A percentile compares a stretch with the other conserved stretches of the same genome.
Conservation (phyloP, 2,113 vertebrate genomes). For the Sakesphorus luctuosus region DNA sequence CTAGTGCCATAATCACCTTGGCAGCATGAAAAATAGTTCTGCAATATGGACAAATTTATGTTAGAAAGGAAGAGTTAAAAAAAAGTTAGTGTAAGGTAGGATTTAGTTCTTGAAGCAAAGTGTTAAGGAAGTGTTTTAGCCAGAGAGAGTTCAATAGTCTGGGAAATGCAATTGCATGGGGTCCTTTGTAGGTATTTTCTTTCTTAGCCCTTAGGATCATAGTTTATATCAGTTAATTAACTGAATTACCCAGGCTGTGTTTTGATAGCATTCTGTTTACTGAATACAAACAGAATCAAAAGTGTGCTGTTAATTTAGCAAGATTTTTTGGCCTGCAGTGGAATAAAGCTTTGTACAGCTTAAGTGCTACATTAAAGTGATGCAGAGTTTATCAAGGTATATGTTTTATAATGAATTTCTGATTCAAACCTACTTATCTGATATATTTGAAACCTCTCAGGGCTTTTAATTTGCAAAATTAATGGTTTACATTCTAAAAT, state of each 20-base stretch:
- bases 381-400: not conserved
- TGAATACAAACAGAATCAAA: not conserved
- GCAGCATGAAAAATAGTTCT: not conserved
- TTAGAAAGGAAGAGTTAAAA: not conserved
- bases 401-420: not conserved
- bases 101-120: not conserved
- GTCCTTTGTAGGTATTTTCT: not conserved
- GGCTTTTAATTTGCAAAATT: not conserved
- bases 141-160: rapidly evolving
- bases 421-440: not conserved
- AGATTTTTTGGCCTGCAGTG: not conserved
- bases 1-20: not conserved
- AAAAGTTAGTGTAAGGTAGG: not conserved
- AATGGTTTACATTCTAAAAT: not conserved
- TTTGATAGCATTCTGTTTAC: not conserved
- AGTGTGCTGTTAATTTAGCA: not conserved
- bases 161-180: not conserved
- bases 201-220: not conserved
- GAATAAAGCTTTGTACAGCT: not conserved
- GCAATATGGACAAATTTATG: not conserved
- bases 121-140: not conserved
- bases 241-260: not conserved
- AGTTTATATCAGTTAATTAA: not conserved
- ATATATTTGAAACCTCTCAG: not conserved
- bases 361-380: not conserved